Evolutionary conservation across 2,113 vertebrate species (phyloP), one percentile per base, ranked within the genome.

Genomic region (Rhinoderma darwinii): DNA sequence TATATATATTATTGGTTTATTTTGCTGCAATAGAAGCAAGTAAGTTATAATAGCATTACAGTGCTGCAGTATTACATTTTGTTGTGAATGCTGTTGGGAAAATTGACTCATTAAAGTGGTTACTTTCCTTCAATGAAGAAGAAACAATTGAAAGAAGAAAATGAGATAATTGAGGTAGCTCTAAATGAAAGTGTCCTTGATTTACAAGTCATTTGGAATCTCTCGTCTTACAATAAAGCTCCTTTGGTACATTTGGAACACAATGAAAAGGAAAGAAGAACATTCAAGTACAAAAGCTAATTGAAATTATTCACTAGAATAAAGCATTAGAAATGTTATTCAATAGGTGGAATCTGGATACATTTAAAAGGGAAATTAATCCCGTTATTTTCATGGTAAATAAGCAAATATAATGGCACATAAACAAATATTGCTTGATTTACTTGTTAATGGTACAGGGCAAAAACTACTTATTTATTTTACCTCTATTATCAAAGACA

Each of bases 71-170:
- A 82, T 87, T 87, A 75, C 79, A 87, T 87, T 87, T 59, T 86
- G 78, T 86, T 88, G 83, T 85, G 54, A 76, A 82, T 82, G 78
- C 72, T 86, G 76, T 68, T 86, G 68, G 72, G 88, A 87, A 88
- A 88, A 86, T 86, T 88, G 70, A 88, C 77, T 88, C 84, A 88
- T 84, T 88, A 86, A 88, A 86, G 86, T 82, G 86, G 78, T 82
- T 88, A 88, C 76, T 88, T 82, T 88, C 84, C 78, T 68, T 88
- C 88, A 86, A 66, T 75, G 79, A 85, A 80, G 84, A 86, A 88
- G 77, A 88, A 74, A 86, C 68, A 76, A 88, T 88, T 88, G 88
- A 82, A 74, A 79, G 51, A 72, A 43, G n/a, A 88, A 84, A 86
- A 88, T 88, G 44, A 43, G 79, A 88, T 22, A 22, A 89, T 27